Evolutionary conservation across 1,140 invertebrate species (phyloP), one percentile per base, ranked within the genome.

Genomic region (Ladona fulva): DNA sequence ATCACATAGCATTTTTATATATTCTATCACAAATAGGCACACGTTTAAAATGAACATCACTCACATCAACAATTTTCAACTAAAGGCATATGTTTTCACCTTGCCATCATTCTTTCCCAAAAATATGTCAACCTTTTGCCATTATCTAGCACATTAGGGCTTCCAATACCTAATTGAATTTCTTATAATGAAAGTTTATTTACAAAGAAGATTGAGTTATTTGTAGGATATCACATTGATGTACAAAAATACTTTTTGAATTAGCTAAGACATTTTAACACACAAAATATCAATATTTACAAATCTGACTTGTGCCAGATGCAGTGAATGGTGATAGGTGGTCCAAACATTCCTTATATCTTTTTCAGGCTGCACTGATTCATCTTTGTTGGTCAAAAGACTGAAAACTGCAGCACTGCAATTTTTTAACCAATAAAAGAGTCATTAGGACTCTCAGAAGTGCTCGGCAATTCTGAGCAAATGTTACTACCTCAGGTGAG

Each of bases 171-270:
- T 66, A 66, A 66, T 19, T 66, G 52, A 66, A 66, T 22, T 66
- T 66, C n/a, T 66, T 66, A 66, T 66, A 66, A 66, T 66, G 52
- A 66, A 66, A 66, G 16, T 66, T 66, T 66, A 66, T 66, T 66
- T 66, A 66, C 52, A 66, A 66, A 66, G 52, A 66, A 66, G 52
- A 66, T 66, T 66, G 52, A 66, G 52, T 66, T 66, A 37, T 8
- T 66, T 66, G 3, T 66, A 66, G 52, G 52, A 66, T 66, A 66
- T 66, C 52, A 66, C 52, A 66, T 66, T 66, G 52, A 66, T 66
- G 52, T 66, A 66, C 52, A 66, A 66, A 66, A 66, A 66, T 66
- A 66, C 52, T 66, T 66, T 66, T 66, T 66, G 16, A 66, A 66
- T 66, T 66, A 66, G 52, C 52, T 66, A 66, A 66, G 52, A 66